These are phyloP conservation scores for Spondyliosoma cantharus DNA, from an alignment of 2,797 vertebrate species.

Conservation along the genomic window DNA sequence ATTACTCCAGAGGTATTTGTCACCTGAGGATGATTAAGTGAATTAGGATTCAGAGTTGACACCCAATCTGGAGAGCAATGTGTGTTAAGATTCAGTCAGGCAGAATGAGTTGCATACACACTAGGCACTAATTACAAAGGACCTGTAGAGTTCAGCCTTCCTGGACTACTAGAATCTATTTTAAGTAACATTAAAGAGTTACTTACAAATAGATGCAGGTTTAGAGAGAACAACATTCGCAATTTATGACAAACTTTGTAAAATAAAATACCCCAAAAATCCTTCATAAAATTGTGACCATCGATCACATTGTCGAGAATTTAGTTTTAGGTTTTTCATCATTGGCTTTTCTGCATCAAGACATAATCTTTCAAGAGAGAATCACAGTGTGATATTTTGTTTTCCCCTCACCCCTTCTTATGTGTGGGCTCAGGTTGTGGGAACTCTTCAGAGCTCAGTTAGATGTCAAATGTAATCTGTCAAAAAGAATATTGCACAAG, in stretches of 20 bases:
- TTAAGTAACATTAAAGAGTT: conserved; percentile 25
- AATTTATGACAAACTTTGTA: background rate
- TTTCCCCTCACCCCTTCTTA: too few species aligned
- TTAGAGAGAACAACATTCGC: background rate
- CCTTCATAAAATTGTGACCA: too few species aligned
- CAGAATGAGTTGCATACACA: conserved; percentile 53
- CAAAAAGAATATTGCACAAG: background rate
- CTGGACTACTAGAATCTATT: conserved; percentile 18
- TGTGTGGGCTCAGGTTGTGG: background rate
- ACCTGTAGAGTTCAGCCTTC: conserved; percentile 27
- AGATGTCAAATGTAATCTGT: background rate
- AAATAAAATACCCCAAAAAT: too few species aligned
- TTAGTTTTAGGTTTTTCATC: too few species aligned
- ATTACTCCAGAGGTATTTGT: conserved; percentile 76
- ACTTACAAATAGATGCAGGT: background rate
- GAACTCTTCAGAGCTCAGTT: background rate
- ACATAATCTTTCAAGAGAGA: too few species aligned
- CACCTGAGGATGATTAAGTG: conserved; percentile 76
- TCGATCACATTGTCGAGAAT: too few species aligned
- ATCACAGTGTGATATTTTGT: too few species aligned
- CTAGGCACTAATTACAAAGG: conserved; percentile 48
- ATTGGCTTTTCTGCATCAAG: too few species aligned
- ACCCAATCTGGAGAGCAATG: conserved; percentile 52
- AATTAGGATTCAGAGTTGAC: conserved; percentile 67
- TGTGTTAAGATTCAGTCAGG: conserved; percentile 58